phyloP scores from a whole-genome alignment of 2,888 invertebrate species.

The Drosophila anomalata region DNA sequence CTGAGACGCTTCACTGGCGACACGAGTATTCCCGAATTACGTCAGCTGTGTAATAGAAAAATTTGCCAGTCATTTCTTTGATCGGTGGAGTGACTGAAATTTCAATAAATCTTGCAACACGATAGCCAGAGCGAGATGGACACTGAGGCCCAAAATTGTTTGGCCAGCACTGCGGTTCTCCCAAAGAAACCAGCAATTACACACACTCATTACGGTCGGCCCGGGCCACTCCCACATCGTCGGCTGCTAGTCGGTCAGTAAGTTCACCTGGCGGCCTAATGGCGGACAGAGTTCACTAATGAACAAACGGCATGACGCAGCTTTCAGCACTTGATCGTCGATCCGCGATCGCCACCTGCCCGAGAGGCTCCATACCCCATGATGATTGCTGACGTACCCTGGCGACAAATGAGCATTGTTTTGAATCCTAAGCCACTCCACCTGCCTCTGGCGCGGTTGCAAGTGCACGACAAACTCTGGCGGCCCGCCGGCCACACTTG shows the following conservation, averaged over 20 bases:
- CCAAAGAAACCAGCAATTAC: conserved; percentile 57
- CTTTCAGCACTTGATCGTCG: conserved; percentile 30
- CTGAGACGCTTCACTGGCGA: conserved; percentile 44
- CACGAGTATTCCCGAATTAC: conserved; percentile 27
- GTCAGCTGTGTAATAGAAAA: conserved; percentile 25
- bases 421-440: conserved; percentile 22
- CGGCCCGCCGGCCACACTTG: conserved; percentile 16
- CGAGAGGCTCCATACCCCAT: neutral
- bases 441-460: neutral
- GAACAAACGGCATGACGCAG: conserved; percentile 60
- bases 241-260: conserved; percentile 18
- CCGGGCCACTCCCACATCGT: conserved; percentile 46
- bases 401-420: conserved; percentile 62
- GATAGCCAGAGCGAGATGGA: conserved; percentile 23
- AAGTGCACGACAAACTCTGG: conserved; percentile 13
- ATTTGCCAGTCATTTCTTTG: conserved; percentile 28
- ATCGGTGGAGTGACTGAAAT: conserved; percentile 19
- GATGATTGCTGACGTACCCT: conserved; percentile 25
- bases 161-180: conserved; percentile 39
- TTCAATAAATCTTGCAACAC: conserved; percentile 38
- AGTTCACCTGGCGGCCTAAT: conserved; percentile 43
- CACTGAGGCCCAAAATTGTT: conserved; percentile 29
- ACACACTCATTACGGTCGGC: conserved; percentile 26
- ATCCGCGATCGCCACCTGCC: conserved; percentile 6
- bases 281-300: conserved; percentile 61